Base-by-base conservation (phyloP, 2,888 invertebrate genomes). In the Petrolisthes manimaculis region DNA sequence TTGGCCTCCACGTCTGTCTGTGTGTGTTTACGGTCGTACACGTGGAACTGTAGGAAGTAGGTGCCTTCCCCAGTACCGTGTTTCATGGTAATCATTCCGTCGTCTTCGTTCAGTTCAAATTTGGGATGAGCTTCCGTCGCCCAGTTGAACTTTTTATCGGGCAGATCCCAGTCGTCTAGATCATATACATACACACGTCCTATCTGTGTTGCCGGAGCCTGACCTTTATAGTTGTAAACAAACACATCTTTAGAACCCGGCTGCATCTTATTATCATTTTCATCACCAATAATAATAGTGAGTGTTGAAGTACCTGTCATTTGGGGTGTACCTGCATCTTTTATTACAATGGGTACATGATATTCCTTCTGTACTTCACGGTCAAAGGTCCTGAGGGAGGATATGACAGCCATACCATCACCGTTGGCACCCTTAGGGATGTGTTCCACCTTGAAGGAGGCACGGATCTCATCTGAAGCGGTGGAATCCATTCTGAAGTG, bases 231-330 rank as follows among this genome's bases (percentile, higher is more conserved):
- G 93, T 98, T 99, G 93, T 99, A 99, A 3, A 99, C 98, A 93
- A 98, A 97, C 92, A 99, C 98, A 91, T 98, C 93, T 94, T 99
- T 99, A 5, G 97, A 96, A 1, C 99, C 99, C 0, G 99, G 97
- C 93, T 97, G 97, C 97, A 99, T 99, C 94, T 98, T 97, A 93
- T 99, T 99, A 93, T 99, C 99, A 93, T 99, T 99, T 51, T 97
- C 96, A 93, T 99, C 99, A 51, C 99, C 99, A 92, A 99, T 99
- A 83, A 98, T 97, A 54, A 99, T 97, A 0, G 98, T 98, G 69
- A 99, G 94, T 0, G 98, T 98, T 92, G 97, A 97, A 12, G 98
- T 98, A 91, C 98, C 98, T 21, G 97, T 97, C 97, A 98, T 97
- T 0, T 97, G 96, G n/a, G 98, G 98, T 91, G 97, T 97, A 74